These are phyloP conservation scores for Brachycybe producta DNA, from an alignment of 2,888 invertebrate species.

Conservation along the genomic window DNA sequence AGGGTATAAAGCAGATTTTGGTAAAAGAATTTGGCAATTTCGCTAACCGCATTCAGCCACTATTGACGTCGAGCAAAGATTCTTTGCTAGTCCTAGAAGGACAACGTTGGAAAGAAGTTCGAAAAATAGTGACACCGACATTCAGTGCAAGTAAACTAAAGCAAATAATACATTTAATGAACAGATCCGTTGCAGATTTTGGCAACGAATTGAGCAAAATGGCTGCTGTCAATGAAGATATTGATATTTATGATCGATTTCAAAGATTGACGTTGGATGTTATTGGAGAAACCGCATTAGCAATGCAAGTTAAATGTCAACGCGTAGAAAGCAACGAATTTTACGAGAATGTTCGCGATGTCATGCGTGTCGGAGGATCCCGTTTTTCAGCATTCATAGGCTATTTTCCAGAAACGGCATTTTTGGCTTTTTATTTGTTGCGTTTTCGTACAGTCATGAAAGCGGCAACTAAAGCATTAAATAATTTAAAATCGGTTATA, in stretches of 20 bases:
- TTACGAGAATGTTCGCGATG: neutral
- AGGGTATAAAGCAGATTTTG: neutral
- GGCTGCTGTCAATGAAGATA: neutral
- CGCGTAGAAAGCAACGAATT: neutral
- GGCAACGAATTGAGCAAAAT: neutral
- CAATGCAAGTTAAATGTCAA: neutral
- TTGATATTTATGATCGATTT: conserved; percentile 8
- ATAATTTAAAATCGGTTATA: neutral
- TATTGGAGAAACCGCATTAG: conserved; percentile 4
- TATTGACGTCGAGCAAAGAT: neutral
- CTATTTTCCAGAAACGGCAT: neutral
- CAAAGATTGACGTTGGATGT: conserved; percentile 1
- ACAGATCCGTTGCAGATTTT: neutral
- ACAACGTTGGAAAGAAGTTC: conserved; percentile 6
- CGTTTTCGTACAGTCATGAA: neutral
- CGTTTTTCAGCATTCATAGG: neutral
- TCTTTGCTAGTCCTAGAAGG: neutral
- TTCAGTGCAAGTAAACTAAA: conserved; percentile 9
- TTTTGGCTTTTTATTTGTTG: neutral
- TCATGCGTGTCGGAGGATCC: neutral
- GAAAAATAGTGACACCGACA: conserved; percentile 1
- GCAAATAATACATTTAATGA: neutral
- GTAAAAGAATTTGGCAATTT: neutral
- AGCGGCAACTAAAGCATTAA: neutral
- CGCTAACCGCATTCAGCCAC: neutral